These are phyloP conservation scores for Serripes groenlandicus DNA, from an alignment of 2,888 invertebrate species.

Conservation along the genomic window DNA sequence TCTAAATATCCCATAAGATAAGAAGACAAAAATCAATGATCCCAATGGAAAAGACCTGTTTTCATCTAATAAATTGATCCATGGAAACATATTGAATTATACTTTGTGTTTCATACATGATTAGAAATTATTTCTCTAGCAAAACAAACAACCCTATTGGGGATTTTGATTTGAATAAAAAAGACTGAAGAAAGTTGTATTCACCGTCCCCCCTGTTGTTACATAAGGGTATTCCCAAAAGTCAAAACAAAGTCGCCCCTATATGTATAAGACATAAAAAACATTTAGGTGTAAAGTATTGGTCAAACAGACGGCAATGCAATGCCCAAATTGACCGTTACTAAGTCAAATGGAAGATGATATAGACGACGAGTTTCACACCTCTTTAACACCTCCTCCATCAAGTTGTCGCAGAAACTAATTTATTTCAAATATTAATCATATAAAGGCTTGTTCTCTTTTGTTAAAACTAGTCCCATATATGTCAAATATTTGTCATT, in stretches of 20 bases:
- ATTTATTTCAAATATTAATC: constrained; percentile 26
- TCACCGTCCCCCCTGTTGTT: background rate
- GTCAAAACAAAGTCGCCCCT: background rate
- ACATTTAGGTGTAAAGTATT: background rate
- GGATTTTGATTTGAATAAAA: background rate
- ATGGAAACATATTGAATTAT: constrained; percentile 20
- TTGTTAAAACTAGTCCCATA: constrained; percentile 6
- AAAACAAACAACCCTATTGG: constrained; percentile 21
- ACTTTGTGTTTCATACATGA: constrained; percentile 27
- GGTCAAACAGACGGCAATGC: background rate
- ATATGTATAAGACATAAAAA: background rate
- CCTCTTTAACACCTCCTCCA: constrained; percentile 20
- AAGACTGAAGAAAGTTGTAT: background rate
- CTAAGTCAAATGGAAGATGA: background rate
- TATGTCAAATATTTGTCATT: constrained; percentile 24
- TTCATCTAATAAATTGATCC: constrained; percentile 2
- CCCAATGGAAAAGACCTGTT: constrained; percentile 2
- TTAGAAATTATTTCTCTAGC: constrained; percentile 26
- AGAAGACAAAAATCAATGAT: constrained; percentile 26
- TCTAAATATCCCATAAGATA: no score
- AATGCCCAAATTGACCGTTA: background rate
- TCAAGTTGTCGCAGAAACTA: constrained; percentile 18
- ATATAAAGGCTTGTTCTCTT: background rate
- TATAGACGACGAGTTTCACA: background rate
- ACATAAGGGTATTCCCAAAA: background rate